Conservation (phyloP, 2,797 vertebrate species). For the Eutrigla gurnardus region DNA sequence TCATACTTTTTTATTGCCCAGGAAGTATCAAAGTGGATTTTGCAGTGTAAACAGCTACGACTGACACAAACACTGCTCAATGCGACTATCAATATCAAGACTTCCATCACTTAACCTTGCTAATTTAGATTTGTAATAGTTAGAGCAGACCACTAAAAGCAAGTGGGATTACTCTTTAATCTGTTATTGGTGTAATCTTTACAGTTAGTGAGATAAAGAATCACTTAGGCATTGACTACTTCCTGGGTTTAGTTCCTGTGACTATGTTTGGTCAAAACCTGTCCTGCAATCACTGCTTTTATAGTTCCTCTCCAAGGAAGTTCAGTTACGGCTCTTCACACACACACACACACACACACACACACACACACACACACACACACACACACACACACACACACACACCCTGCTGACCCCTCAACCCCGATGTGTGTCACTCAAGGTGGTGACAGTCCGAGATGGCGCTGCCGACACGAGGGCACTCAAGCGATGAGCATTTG, state of each 20-base stretch:
- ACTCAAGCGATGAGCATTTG: slow-evolving; percentile 68
- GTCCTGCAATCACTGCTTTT: slow-evolving; percentile 46
- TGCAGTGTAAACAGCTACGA: background rate
- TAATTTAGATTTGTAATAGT: background rate
- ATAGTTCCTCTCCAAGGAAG: slow-evolving; percentile 26
- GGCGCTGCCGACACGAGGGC: slow-evolving; percentile 59
- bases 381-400: slow-evolving; percentile 39
- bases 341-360: slow-evolving; percentile 23
- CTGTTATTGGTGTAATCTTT: background rate
- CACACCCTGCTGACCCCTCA: slow-evolving; percentile 59
- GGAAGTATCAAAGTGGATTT: too few relatives aligned
- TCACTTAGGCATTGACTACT: background rate
- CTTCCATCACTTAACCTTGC: too few relatives aligned
- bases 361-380: slow-evolving; percentile 56
- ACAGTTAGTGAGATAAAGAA: background rate
- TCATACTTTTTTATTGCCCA: too few relatives aligned
- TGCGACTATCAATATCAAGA: background rate
- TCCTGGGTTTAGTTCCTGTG: slow-evolving; percentile 27
- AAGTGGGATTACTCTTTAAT: background rate
- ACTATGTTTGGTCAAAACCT: slow-evolving; percentile 33
- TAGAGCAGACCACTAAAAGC: background rate
- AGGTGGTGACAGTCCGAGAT: slow-evolving; percentile 71
- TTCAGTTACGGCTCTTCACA: slow-evolving; percentile 44
- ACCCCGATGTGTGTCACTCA: slow-evolving; percentile 76
- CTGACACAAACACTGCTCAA: background rate